Evolutionary conservation across 2,797 vertebrate genomes (phyloP).

Genomic region (Falco cherrug): DNA sequence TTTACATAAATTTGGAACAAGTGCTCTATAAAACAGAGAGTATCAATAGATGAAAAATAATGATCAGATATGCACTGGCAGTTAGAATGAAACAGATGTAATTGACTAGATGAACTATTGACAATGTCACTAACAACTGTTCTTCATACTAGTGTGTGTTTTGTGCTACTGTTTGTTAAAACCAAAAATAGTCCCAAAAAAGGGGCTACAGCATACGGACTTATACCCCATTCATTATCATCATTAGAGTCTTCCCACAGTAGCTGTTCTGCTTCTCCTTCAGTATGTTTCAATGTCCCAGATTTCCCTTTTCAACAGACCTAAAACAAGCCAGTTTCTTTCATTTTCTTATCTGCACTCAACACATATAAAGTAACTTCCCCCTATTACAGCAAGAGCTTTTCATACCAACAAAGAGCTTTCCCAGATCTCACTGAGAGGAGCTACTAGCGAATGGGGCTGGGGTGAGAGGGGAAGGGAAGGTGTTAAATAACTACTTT

Average conservation of each 20-base stretch:
- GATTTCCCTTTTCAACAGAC: not conserved
- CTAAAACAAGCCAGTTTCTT: not conserved
- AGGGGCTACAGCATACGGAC: not conserved
- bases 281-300: not conserved
- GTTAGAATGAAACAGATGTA: not conserved
- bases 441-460: accelerated
- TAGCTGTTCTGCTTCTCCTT: not conserved
- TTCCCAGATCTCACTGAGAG: not conserved
- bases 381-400: not conserved
- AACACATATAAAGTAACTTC: not conserved
- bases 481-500: not conserved
- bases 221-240: not conserved
- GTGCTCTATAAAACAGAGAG: not conserved
- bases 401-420: not conserved
- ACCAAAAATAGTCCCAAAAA: not conserved
- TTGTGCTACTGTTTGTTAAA: not conserved
- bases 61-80: not conserved
- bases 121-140: not conserved
- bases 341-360: not conserved
- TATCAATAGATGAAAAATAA: not conserved
- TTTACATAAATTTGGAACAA: constrained; percentile 3
- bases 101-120: not conserved
- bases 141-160: not conserved
- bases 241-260: not conserved
- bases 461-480: not conserved